Base-by-base conservation (phyloP, 2,888 invertebrate species). In the Terebella lapidaria region DNA sequence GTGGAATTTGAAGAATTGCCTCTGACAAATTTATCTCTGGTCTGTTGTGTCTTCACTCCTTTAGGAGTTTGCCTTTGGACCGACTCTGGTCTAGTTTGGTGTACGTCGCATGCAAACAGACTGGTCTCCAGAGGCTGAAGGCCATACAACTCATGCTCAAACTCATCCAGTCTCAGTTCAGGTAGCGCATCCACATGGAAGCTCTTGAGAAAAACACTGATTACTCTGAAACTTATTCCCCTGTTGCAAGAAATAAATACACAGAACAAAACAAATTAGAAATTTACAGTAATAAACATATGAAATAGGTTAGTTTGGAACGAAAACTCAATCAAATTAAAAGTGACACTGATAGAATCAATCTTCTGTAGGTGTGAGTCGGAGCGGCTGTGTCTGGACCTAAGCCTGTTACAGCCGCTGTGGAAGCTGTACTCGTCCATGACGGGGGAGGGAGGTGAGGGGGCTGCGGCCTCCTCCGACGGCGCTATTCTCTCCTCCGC, bases 51-150 rank as follows among this genome's bases (percentile, higher is more conserved):
- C 42, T n/a, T 35, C n/a, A 35, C n/a, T 10, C 42, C n/a, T 35
- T 35, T 15, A 35, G 42, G 42, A 35, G 42, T 35, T 66, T 78
- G 20, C 76, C 76, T 0, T 56, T 77, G 25, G 69, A 69, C 46
- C 72, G 74, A 18, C 60, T 79, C 52, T 79, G 79, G 79, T 62
- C 64, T 3, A 73, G 74, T 51, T 68, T 79, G 46, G 72, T 78
- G 4, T 73, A 70, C 65, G 77, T 78, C 26, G 74, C 76, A 22
- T 76, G 74, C 56, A 76, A 75, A 58, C 77, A 77, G 67, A 75
- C 75, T 1, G 74, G 73, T 10, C 66, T 70, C 28, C 74, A 76
- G 67, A 66, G 79, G 45, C 70, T 78, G 26, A 77, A 76, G 60
- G 71, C 72, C 35, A 70, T 77, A 46, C 74, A 76, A 52, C 72